Evolutionary conservation across 2,888 invertebrate genomes (phyloP), one percentile per base, ranked within the genome.

Genomic region (Chrysolina haemoptera): DNA sequence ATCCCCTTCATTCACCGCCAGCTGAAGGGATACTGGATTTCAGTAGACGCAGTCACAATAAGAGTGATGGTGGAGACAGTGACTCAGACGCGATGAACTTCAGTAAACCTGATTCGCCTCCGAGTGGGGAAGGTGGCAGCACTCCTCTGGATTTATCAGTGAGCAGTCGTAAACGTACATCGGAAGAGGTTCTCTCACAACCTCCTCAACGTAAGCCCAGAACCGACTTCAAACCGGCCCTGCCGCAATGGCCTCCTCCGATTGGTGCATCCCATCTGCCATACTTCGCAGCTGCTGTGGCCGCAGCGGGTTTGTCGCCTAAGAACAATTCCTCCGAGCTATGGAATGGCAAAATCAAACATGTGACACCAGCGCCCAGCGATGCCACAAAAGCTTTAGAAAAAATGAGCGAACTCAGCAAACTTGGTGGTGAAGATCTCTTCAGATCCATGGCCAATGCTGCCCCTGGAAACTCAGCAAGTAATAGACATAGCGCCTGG

Each of bases 341-440:
- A 16, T 95, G 94, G 96, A 96, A 93, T 86, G 96, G 96, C 74
- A 95, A 95, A 88, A 88, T 93, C 81, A 95, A 95, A 85, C 91
- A 93, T 78, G 88, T 88, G 1, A 87, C 87, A 0, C 91, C 93
- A 0, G 92, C 91, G 27, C 94, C 95, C 0, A 95, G 92, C 83
- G 96, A 96, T 83, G 95, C 96, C 0, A 94, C 94, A 14, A 96
- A 96, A 87, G 96, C 96, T 9, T 88, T 96, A 70, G 96, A 96
- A 86, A 96, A 96, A 87, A 96, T 96, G 96, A 95, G 95, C 83
- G 96, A 96, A 85, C 89, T 96, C 82, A 96, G 96, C 83, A 93
- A 96, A 84, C 88, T 96, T 41, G 95, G 95, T 4, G 95, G 96
- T 0, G 95, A 94, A 76, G 94, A 94, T 83, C 88, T 94, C 14